phyloP scores from a whole-genome alignment of 1,140 invertebrate genomes.

The Mamestra configurata region DNA sequence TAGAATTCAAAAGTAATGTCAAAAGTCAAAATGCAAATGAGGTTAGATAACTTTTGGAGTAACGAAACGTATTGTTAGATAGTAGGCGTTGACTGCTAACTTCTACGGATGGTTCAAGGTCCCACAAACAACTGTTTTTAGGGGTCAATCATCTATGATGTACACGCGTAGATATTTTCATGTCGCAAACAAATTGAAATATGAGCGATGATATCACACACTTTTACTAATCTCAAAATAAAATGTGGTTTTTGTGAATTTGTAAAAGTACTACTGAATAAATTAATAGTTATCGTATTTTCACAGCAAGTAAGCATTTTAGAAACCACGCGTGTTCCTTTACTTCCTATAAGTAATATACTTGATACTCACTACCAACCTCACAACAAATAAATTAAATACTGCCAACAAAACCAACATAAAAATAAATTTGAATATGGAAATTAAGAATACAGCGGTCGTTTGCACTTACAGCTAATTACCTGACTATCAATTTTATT shows the following conservation, averaged over 20 bases:
- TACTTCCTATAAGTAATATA: too few relatives aligned
- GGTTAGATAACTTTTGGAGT: not conserved
- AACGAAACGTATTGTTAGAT: not conserved
- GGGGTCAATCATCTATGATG: too few relatives aligned
- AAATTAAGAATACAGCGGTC: not conserved
- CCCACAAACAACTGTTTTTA: not conserved
- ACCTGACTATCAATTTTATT: not conserved
- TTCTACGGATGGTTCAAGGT: not conserved
- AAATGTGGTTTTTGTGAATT: too few relatives aligned
- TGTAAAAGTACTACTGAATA: too few relatives aligned
- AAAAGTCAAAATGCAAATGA: slow-evolving; percentile 27
- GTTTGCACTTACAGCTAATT: not conserved
- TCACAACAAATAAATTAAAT: not conserved
- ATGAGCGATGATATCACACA: too few relatives aligned
- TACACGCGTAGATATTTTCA: too few relatives aligned
- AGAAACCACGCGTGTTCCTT: not conserved
- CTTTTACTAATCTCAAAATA: too few relatives aligned
- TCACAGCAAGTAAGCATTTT: not conserved
- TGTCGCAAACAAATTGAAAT: too few relatives aligned
- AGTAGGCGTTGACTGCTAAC: not conserved
- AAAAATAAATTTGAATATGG: not conserved
- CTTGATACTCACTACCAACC: not conserved
- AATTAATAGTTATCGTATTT: too few relatives aligned
- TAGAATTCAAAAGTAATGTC: too few relatives aligned
- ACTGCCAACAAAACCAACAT: slow-evolving; percentile 16